Conservation (phyloP, 2,797 vertebrate genomes). For the Picus viridis region DNA sequence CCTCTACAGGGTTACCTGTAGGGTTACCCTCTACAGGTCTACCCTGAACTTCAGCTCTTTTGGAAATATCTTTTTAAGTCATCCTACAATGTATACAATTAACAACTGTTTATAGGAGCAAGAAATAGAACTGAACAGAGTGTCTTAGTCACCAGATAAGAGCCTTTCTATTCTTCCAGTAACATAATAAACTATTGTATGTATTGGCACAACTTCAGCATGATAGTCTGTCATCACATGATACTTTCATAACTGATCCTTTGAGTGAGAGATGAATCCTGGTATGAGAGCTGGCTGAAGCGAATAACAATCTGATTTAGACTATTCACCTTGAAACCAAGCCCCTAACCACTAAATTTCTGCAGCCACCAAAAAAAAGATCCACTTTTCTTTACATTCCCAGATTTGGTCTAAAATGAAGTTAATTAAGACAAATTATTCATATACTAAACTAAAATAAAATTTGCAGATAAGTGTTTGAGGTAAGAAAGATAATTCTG, state of each 20-base stretch:
- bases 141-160: background rate
- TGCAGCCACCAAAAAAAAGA: background rate
- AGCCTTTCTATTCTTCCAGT: background rate
- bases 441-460: background rate
- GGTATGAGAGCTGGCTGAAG: background rate
- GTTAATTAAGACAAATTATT: background rate
- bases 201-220: background rate
- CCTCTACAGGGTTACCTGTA: too few relatives aligned
- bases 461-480: background rate
- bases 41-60: background rate
- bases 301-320: background rate
- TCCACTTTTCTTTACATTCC: background rate
- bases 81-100: background rate
- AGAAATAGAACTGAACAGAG: background rate
- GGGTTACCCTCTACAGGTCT: too few relatives aligned
- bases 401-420: background rate
- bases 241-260: background rate
- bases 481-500: background rate
- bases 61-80: background rate
- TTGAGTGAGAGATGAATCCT: background rate
- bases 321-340: accelerated
- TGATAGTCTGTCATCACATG: background rate
- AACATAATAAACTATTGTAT: background rate
- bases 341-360: background rate
- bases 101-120: background rate